Percentiles rank a stretch among this genome's conserved stretches.
These are phyloP conservation scores for Drosophila nikananu DNA, from an alignment of 1,140 invertebrate genomes.

Conservation along the genomic window DNA sequence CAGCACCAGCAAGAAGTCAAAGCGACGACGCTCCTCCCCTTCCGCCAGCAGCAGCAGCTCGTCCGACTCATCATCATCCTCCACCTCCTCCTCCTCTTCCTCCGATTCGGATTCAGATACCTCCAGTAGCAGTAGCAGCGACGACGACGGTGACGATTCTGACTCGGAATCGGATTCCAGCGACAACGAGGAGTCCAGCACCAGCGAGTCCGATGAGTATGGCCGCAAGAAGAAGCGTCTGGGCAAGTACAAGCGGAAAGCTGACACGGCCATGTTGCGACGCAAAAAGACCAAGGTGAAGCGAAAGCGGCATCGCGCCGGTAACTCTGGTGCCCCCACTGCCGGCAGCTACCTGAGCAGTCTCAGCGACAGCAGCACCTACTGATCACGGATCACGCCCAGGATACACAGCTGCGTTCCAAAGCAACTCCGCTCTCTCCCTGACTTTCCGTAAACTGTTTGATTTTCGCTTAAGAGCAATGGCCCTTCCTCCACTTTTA, in stretches of 20 bases:
- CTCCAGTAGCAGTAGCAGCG: conserved; percentile 17
- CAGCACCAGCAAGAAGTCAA: conserved; percentile 61
- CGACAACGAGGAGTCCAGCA: conserved; percentile 82
- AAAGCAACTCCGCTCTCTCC: conserved; percentile 23
- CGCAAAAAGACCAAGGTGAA: conserved; percentile 81
- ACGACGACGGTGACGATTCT: conserved; percentile 16
- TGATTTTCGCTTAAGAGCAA: conserved; percentile 20
- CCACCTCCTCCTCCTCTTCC: conserved; percentile 25
- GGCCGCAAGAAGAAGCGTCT: conserved; percentile 80
- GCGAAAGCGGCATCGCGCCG: conserved; percentile 68
- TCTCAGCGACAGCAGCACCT: conserved; percentile 77
- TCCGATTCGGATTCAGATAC: conserved; percentile 36
- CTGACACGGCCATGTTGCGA: conserved; percentile 65
- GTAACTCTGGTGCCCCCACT: conserved; percentile 45
- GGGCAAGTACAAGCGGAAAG: conserved; percentile 82
- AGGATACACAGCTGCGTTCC: conserved; percentile 32
- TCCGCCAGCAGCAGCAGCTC: conserved; percentile 24
- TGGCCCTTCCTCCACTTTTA: conserved; percentile 3
- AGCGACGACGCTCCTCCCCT: conserved; percentile 58
- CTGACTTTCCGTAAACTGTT: conserved; percentile 26
- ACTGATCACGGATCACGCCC: conserved; percentile 29
- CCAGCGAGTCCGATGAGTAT: conserved; percentile 79
- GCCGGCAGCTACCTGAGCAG: conserved; percentile 74
- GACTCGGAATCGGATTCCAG: conserved; percentile 76
- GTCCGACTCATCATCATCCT: conserved; percentile 26